A percentile compares a stretch with the other conserved stretches of the same genome.
Conservation (phyloP, 2,888 invertebrate species). For the Ptychoptera albimana region DNA sequence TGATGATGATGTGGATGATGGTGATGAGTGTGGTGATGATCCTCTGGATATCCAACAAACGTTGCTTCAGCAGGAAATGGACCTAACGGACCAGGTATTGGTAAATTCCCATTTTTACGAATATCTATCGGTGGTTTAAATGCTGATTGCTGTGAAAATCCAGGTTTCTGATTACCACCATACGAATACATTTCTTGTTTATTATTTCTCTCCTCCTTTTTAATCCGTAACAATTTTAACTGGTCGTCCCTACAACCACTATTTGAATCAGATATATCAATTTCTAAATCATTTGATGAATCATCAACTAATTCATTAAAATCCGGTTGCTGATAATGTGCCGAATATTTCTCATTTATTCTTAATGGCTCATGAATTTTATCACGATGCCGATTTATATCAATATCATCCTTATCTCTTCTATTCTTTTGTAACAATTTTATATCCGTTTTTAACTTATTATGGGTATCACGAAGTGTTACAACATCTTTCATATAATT, state of each 20-base stretch:
- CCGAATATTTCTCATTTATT: slow-evolving; percentile 17
- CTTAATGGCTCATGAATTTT: slow-evolving; percentile 21
- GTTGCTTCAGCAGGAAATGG: slow-evolving; percentile 50
- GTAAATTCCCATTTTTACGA: slow-evolving; percentile 32
- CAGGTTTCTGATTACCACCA: slow-evolving; percentile 27
- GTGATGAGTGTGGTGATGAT: slow-evolving; percentile 11
- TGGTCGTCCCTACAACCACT: slow-evolving; percentile 39
- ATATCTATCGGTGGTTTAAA: slow-evolving; percentile 62
- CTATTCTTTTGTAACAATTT: slow-evolving; percentile 4
- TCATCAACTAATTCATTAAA: slow-evolving; percentile 64
- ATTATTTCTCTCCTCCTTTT: slow-evolving; percentile 23
- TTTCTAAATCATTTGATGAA: slow-evolving; percentile 61
- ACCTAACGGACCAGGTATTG: slow-evolving; percentile 34
- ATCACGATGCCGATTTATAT: slow-evolving; percentile 34
- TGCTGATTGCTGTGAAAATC: slow-evolving; percentile 63
- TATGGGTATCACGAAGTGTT: slow-evolving; percentile 18
- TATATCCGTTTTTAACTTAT: not conserved
- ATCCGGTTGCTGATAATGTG: slow-evolving; percentile 53
- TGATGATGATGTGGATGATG: slow-evolving; percentile 5
- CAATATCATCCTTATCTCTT: slow-evolving; percentile 14
- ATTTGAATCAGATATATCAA: slow-evolving; percentile 50
- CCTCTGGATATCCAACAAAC: slow-evolving; percentile 53
- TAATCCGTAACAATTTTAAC: not conserved
- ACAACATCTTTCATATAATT: not conserved
- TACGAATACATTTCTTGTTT: not conserved